Evolutionary conservation across 2,113 vertebrate genomes (phyloP), one percentile per base, ranked within the genome.

Genomic region (Elephantulus edwardii): DNA sequence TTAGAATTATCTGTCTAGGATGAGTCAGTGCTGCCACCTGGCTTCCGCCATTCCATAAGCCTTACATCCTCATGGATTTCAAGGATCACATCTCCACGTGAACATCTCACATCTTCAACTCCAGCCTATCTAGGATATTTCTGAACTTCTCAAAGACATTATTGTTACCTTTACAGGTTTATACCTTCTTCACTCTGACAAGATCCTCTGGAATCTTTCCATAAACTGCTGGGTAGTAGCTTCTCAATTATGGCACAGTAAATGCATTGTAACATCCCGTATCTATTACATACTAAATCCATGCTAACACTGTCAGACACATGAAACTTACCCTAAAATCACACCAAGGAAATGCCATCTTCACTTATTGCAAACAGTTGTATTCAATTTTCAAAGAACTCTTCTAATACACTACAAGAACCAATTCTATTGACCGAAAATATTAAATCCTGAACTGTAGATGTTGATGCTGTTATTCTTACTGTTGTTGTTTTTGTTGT

Each of bases 11-110:
- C 46, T 88, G 75, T 52, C 71, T 70, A 56, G 38, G 44, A 74
- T 50, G 79, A 90, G 12, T 88, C 78, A 77, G 75, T 89, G 91
- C 83, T 95, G 54, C 92, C 75, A 78, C 86, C 54, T 93, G 93
- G 60, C 92, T 93, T 95, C 78, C 78, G 74, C 68, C 70, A 62
- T 60, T 74, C 89, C 68, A 93, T 66, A 83, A 91, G 78, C 38
- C 50, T 46, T 78, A 76, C 38, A 52, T 71, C 46, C 52, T 70
- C 40, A 44, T 46, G 28, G 78, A 71, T 84, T 76, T 33, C 62
- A 88, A 74, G 33, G 3, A 77, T 78, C 17, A 52, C 20, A 60
- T n/a, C 10, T 89, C 38, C 30, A 38, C 44, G 13, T 60, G n/a
- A 46, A 16, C 30, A 64, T 46, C 40, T 86, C 40, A 76, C 8